phyloP scores from a whole-genome alignment of 2,113 vertebrate genomes.

The Edolisoma coerulescens region DNA sequence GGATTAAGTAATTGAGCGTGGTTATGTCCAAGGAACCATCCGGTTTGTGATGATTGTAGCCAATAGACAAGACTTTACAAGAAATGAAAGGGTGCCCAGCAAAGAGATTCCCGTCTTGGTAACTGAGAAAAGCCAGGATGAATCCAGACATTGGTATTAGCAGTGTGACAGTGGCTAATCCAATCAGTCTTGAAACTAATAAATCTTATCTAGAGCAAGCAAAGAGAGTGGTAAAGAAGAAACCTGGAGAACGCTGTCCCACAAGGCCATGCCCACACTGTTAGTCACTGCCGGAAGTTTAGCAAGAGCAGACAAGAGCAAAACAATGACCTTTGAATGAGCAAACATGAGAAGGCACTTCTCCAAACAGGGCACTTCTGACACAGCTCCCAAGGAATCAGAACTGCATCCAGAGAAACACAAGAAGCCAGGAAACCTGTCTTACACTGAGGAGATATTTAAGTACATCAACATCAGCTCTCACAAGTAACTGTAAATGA shows the following conservation, averaged over 20 bases:
- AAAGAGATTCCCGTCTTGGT: background rate
- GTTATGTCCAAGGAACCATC: background rate
- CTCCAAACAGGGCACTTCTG: background rate
- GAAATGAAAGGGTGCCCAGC: background rate
- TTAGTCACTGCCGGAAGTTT: background rate
- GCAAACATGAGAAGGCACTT: background rate
- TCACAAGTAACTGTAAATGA: background rate
- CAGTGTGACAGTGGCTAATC: background rate
- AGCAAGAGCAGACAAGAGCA: background rate
- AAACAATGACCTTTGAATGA: background rate
- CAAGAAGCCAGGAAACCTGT: accelerated
- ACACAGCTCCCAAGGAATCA: background rate
- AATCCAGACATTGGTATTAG: background rate
- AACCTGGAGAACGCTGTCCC: accelerated
- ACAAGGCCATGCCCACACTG: accelerated
- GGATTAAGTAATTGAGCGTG: background rate
- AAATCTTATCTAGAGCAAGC: background rate
- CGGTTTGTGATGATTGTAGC: background rate
- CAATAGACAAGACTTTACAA: background rate
- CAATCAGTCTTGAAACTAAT: background rate
- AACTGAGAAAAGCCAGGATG: background rate
- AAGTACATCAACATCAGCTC: background rate
- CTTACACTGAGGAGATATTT: accelerated
- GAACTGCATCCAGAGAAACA: background rate
- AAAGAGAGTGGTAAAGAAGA: accelerated